A percentile compares a stretch with the other conserved stretches of the same genome.
phyloP scores from a whole-genome alignment of 1,140 invertebrate genomes.

The Drosophila chauvacae region DNA sequence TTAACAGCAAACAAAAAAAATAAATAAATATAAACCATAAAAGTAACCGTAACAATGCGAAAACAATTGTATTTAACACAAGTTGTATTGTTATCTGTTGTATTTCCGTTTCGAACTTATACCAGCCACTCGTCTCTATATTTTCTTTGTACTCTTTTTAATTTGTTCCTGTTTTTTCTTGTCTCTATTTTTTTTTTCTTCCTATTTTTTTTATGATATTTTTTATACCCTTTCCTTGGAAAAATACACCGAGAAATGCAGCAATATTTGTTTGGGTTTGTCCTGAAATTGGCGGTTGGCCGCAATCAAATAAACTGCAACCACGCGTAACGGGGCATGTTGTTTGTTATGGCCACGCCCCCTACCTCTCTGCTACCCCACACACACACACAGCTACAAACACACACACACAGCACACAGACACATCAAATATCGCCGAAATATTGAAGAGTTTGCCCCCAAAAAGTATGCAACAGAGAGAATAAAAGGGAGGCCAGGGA shows the following conservation, averaged over 20 bases:
- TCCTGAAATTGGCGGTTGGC: slow-evolving; percentile 39
- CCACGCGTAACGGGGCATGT: slow-evolving; percentile 27
- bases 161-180: background rate
- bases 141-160: background rate
- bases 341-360: slow-evolving; percentile 37
- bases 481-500: background rate
- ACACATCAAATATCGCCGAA: slow-evolving; percentile 8
- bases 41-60: background rate
- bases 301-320: slow-evolving; percentile 53
- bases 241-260: slow-evolving; percentile 12
- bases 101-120: background rate
- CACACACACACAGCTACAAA: background rate
- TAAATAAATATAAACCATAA: background rate
- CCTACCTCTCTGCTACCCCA: background rate
- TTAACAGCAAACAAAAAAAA: background rate
- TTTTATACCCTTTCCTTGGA: background rate
- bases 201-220: background rate
- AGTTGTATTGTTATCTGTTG: background rate
- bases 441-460: slow-evolving; percentile 11
- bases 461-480: background rate
- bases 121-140: background rate
- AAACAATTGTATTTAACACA: background rate
- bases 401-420: background rate
- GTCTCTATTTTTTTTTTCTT: background rate
- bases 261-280: slow-evolving; percentile 18